A percentile compares a stretch with the other conserved stretches of the same genome.
Conservation (phyloP, 2,888 invertebrate genomes). For the Leucophenga montana region DNA sequence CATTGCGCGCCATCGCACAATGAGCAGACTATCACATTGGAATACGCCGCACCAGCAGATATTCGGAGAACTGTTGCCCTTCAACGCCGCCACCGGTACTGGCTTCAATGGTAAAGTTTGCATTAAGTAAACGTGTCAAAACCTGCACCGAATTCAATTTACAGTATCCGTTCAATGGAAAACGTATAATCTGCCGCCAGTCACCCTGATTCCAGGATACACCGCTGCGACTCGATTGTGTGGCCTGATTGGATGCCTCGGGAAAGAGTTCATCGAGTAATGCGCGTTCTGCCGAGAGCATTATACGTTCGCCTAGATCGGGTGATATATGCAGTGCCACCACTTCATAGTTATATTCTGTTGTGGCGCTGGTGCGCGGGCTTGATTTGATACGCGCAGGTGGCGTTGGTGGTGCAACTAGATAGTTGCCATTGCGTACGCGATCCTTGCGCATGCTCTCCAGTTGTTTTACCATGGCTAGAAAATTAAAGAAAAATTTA, state of each 20-base stretch:
- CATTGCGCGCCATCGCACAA: constrained; percentile 40
- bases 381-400: constrained; percentile 69
- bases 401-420: constrained; percentile 73
- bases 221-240: constrained; percentile 84
- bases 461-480: constrained; percentile 83
- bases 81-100: constrained; percentile 91
- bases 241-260: constrained; percentile 82
- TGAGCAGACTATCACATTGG: constrained; percentile 72
- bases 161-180: constrained; percentile 90
- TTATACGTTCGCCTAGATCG: constrained; percentile 83
- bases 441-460: constrained; percentile 83
- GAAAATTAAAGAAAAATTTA: constrained; percentile 43
- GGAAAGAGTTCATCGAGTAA: constrained; percentile 85
- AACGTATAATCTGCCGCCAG: constrained; percentile 86
- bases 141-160: constrained; percentile 91
- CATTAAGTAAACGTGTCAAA: constrained; percentile 85
- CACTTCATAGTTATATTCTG: constrained; percentile 81
- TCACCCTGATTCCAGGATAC: constrained; percentile 88
- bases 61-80: constrained; percentile 92
- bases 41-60: constrained; percentile 81
- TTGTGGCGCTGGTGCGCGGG: constrained; percentile 60
- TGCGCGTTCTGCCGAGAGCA: constrained; percentile 85
- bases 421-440: constrained; percentile 76
- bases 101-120: constrained; percentile 85
- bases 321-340: constrained; percentile 85